Base-by-base conservation (phyloP, 2,113 vertebrate species). In the Eulemur rufifrons region DNA sequence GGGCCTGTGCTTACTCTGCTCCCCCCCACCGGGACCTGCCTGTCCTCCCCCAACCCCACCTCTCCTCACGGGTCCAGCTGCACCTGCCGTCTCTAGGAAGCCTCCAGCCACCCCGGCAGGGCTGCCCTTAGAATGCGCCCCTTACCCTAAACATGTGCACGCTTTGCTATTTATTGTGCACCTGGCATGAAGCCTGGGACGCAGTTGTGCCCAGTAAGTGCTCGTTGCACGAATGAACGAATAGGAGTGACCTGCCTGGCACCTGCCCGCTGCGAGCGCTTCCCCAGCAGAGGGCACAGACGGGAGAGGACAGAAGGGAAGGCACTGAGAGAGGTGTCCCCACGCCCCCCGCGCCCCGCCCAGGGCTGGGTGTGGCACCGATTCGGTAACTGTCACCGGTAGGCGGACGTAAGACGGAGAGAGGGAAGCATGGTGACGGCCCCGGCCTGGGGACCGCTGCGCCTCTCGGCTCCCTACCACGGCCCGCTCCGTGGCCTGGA, bases 381-480 rank as follows among this genome's bases (percentile, higher is more conserved):
- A 83, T 0, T 15, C 8, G 45, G 3, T 17, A 11, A 32, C 32
- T 52, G 8, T 54, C 54, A 13, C 1, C 32, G 45, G 84, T 15
- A 66, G 29, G 63, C 25, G 63, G n/a, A 34, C 25, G 3, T 32
- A 42, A 61, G 47, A 21, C 10, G 0, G 6, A 47, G 54, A 45
- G 7, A 34, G 39, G 27, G 68, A 63, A n/a, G 32, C 0, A 1
- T 0, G 3, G 59, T 8, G 32, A 93, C 56, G 63, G 29, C 5
- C 3, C 50, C 37, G 59, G 39, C 18, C 82, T 34, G 8, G 17
- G 45, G 73, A 8, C 6, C 9, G 8, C 27, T 2, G 34, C 8
- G 39, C 32, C 47, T 23, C 20, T 15, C 27, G 0, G 61, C 54
- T 29, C 20, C 42, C 23, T 3, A 2, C 0, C 1, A 27, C 0